Evolutionary conservation across 1,140 invertebrate species (phyloP).

Genomic region (Atta cephalotes): DNA sequence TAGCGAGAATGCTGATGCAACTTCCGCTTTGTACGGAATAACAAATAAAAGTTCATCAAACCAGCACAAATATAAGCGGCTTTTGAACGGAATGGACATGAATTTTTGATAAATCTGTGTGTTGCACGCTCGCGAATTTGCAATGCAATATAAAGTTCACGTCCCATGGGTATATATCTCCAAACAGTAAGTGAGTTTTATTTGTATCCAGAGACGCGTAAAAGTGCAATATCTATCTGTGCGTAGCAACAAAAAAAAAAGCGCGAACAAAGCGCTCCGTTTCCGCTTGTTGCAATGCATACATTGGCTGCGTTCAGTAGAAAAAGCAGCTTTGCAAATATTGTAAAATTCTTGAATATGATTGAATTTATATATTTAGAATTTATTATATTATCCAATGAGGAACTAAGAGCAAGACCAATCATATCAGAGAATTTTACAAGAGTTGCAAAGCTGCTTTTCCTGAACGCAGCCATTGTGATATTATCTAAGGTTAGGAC

Average conservation of each 20-base stretch:
- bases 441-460: no score
- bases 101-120: constrained; percentile 23
- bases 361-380: no score
- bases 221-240: constrained; percentile 11
- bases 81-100: constrained; percentile 13
- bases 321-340: no score
- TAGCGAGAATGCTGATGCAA: background rate
- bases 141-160: constrained; percentile 11
- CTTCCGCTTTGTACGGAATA: background rate
- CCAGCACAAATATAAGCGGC: background rate
- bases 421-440: no score
- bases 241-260: constrained; percentile 20
- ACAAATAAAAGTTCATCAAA: constrained; percentile 36
- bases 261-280: constrained; percentile 11
- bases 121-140: background rate
- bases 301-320: background rate
- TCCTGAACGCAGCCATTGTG: background rate
- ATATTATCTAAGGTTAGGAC: background rate
- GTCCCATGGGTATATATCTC: background rate
- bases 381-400: no score
- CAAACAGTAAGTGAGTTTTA: constrained; percentile 37
- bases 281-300: constrained; percentile 5
- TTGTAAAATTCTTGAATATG: no score
- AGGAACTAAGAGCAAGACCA: no score
- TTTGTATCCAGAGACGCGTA: constrained; percentile 34